Evolutionary conservation across 1,140 invertebrate species (phyloP).

Genomic region (Ditylenchus dipsaci): DNA sequence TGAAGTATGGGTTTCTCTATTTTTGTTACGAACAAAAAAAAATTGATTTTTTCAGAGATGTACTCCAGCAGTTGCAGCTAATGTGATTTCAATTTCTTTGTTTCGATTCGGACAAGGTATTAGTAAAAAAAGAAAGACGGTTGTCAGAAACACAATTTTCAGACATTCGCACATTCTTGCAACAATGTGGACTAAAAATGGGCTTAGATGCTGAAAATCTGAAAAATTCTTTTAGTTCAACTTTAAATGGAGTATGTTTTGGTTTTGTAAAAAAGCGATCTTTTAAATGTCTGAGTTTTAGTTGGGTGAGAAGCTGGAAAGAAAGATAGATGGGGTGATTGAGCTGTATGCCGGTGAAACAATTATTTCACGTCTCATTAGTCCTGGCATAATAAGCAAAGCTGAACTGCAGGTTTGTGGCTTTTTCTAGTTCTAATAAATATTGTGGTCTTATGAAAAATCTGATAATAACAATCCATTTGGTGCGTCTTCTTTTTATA

Average conservation of each 20-base stretch:
- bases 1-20: neutral
- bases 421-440: no score
- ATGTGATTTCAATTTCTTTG: conserved; percentile 37
- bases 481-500: no score
- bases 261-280: neutral
- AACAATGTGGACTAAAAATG: conserved; percentile 23
- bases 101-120: conserved; percentile 35
- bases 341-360: conserved; percentile 39
- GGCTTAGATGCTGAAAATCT: conserved; percentile 15
- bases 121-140: no score
- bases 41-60: conserved; percentile 9
- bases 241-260: conserved; percentile 19
- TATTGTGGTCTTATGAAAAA: no score
- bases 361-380: conserved; percentile 20
- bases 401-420: conserved; percentile 25
- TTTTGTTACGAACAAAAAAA: neutral
- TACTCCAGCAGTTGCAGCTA: conserved; percentile 35
- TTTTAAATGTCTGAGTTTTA: conserved; percentile 21
- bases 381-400: conserved; percentile 18
- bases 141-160: neutral
- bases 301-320: conserved; percentile 24
- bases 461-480: no score
- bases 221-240: conserved; percentile 11
- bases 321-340: conserved; percentile 27
- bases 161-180: conserved; percentile 14